phyloP scores from a whole-genome alignment of 2,113 vertebrate species.

The Fregetta grallaria region DNA sequence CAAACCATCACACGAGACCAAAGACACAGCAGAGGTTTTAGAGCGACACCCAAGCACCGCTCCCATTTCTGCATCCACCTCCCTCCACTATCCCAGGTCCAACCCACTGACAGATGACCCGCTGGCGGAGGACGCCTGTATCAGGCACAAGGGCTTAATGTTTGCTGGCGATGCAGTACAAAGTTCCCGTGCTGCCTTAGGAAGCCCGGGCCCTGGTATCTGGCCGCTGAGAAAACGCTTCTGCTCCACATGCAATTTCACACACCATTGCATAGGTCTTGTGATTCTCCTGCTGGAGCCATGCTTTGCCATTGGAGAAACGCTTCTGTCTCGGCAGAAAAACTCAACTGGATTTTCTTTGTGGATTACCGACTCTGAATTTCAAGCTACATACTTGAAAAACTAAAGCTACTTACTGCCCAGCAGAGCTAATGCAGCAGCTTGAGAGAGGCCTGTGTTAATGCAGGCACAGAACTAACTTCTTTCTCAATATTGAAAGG shows the following conservation, averaged over 20 bases:
- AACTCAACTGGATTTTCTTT: slow-evolving; percentile 15
- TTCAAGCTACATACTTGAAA: slow-evolving; percentile 23
- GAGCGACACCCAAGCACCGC: fast-evolving
- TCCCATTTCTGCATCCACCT: not conserved
- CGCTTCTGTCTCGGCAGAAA: not conserved
- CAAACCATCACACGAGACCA: not conserved
- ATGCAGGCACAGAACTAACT: not conserved
- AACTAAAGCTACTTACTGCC: slow-evolving; percentile 26
- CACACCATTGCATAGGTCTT: not conserved
- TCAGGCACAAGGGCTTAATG: not conserved
- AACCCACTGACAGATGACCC: not conserved
- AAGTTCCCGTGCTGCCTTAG: not conserved
- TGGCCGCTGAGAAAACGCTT: slow-evolving; percentile 15
- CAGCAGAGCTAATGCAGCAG: not conserved
- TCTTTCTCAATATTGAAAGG: slow-evolving; percentile 30
- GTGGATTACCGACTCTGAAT: not conserved
- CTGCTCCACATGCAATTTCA: slow-evolving; percentile 34
- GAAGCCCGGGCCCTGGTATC: not conserved
- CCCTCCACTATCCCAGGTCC: not conserved
- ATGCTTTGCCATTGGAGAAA: not conserved
- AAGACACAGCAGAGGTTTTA: not conserved
- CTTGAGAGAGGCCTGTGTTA: not conserved
- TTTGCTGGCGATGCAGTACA: not conserved
- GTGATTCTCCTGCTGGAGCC: not conserved
- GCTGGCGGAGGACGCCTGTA: not conserved